These are phyloP conservation scores for Euspilapteryx auroguttella DNA, from an alignment of 2,888 invertebrate species.

Conservation along the genomic window DNA sequence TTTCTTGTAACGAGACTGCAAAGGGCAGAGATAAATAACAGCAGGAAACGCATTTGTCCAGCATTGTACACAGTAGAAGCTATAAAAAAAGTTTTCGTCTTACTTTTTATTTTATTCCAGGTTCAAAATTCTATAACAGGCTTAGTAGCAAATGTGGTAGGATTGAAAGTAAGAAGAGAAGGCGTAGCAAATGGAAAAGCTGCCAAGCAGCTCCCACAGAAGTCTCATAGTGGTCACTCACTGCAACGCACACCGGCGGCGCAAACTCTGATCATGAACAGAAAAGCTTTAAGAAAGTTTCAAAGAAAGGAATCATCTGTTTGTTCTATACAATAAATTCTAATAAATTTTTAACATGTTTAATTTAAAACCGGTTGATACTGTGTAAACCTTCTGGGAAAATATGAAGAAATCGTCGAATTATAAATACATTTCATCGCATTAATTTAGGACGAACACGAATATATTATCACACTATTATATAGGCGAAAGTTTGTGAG, in stretches of 20 bases:
- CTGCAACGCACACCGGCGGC: conserved; percentile 8
- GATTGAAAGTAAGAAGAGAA: conserved; percentile 19
- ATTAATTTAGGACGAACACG: no score
- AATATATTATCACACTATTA: no score
- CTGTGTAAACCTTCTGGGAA: no score
- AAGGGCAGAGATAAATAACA: no score
- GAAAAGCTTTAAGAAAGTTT: conserved; percentile 32
- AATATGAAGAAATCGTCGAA: no score
- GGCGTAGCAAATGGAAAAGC: conserved; percentile 16
- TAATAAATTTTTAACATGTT: conserved; percentile 1
- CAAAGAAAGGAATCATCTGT: conserved; percentile 47
- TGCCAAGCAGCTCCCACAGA: conserved; percentile 11
- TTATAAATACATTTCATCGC: no score
- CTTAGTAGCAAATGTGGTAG: conserved; percentile 52
- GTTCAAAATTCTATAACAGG: conserved; percentile 67
- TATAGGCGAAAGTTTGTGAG: no score
- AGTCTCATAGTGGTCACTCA: conserved; percentile 11
- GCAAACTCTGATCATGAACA: conserved; percentile 39
- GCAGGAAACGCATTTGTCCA: no score
- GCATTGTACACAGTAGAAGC: no score
- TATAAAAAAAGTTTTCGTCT: no score
- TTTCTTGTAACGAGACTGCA: no score
- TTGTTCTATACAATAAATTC: conserved; percentile 51
- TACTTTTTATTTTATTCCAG: conserved; percentile 36
- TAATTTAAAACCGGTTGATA: conserved; percentile 3